phyloP scores from a whole-genome alignment of 2,113 vertebrate species.

The Eulacestoma nigropectus region DNA sequence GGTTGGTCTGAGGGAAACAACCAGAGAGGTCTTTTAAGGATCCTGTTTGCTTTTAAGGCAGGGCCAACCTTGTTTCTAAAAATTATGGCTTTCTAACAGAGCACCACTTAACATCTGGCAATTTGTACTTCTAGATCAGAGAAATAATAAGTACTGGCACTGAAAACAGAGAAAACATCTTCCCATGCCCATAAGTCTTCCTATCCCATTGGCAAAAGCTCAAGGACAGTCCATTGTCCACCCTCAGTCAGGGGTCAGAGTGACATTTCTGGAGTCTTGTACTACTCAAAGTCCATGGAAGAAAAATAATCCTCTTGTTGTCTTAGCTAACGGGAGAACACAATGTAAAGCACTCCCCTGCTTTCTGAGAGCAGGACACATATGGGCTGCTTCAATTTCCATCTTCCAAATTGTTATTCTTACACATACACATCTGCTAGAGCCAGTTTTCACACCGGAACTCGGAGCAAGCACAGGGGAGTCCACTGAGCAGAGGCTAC shows the following conservation, averaged over 20 bases:
- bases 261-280: neutral
- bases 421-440: neutral
- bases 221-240: neutral
- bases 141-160: neutral
- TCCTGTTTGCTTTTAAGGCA: neutral
- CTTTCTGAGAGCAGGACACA: neutral
- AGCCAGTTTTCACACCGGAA: neutral
- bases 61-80: neutral
- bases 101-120: neutral
- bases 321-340: neutral
- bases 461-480: neutral
- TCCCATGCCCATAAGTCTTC: fast-evolving
- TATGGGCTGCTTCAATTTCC: fast-evolving
- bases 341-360: neutral
- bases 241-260: neutral
- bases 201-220: neutral
- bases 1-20: neutral
- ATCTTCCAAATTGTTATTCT: neutral
- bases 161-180: neutral
- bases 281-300: neutral
- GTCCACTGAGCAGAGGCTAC: neutral
- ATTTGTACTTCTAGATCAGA: neutral
- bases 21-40: neutral
- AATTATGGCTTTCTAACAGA: neutral
- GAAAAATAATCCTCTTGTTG: neutral